Evolutionary conservation across 1,140 invertebrate genomes (phyloP).

Genomic region (Drosophila eugracilis): DNA sequence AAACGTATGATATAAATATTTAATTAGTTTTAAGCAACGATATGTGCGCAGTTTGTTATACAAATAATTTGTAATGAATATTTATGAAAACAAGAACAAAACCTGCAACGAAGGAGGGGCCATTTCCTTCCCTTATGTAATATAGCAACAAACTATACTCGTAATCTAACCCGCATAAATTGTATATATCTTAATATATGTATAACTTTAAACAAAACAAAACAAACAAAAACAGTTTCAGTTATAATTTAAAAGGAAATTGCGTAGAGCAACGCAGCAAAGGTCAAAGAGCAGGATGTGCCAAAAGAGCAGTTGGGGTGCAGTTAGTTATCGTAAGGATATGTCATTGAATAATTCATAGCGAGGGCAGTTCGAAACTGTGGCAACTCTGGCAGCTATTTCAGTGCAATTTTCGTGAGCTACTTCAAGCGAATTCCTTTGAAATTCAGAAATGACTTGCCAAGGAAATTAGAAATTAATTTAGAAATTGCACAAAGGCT

Average conservation of each 20-base stretch:
- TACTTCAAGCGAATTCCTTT: constrained; percentile 1
- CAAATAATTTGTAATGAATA: constrained; percentile 80
- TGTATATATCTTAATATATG: constrained; percentile 45
- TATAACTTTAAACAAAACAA: constrained; percentile 28
- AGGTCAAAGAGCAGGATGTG: constrained; percentile 59
- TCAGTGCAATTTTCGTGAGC: constrained; percentile 50
- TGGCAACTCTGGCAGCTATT: constrained; percentile 42
- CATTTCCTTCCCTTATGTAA: constrained; percentile 52
- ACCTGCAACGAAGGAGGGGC: constrained; percentile 19
- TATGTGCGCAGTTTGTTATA: constrained; percentile 68
- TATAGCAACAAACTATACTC: constrained; percentile 61
- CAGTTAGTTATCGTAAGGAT: constrained; percentile 51
- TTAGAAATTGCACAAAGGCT: constrained; percentile 32
- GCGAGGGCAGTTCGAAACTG: constrained; percentile 72
- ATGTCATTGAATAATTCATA: constrained; percentile 51
- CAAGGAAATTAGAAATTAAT: constrained; percentile 8
- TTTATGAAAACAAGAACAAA: constrained; percentile 59
- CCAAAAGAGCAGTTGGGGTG: constrained; percentile 35
- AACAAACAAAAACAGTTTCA: constrained; percentile 19
- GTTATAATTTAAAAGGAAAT: constrained; percentile 41
- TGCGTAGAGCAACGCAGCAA: constrained; percentile 40
- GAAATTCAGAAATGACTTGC: background rate
- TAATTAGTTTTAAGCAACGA: constrained; percentile 76
- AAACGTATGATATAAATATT: constrained; percentile 71
- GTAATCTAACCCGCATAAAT: constrained; percentile 38